phyloP scores from a whole-genome alignment of 1,140 invertebrate genomes.

The Meloidogyne chitwoodi region DNA sequence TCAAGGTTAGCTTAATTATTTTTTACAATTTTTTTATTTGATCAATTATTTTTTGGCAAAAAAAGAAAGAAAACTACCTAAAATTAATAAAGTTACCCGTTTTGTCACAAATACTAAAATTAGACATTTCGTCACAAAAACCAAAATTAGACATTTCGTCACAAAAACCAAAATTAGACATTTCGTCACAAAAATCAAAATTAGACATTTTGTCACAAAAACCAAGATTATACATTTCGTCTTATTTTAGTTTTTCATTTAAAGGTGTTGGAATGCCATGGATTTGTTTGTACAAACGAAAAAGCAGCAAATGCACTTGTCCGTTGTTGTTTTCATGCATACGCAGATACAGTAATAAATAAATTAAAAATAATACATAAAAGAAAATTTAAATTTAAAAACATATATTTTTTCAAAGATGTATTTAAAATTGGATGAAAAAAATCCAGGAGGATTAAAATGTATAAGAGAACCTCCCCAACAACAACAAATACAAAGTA shows the following conservation, averaged over 20 bases:
- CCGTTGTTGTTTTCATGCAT: constrained; percentile 57
- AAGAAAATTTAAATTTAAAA: not conserved
- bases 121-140: not conserved
- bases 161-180: not conserved
- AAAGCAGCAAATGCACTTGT: constrained; percentile 57
- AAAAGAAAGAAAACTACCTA: not conserved
- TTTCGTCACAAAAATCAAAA: not conserved
- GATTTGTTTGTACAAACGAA: constrained; percentile 80
- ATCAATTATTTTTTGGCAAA: not conserved
- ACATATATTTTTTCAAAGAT: constrained; percentile 10
- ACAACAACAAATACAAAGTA: constrained; percentile 13
- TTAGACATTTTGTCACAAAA: not conserved
- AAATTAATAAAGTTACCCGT: not conserved
- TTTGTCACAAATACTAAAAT: not conserved
- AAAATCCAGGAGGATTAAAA: constrained; percentile 39
- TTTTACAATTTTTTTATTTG: not conserved
- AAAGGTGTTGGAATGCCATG: constrained; percentile 86
- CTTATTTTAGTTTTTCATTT: not conserved
- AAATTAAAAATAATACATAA: too few relatives aligned
- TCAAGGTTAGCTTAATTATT: constrained; percentile 69
- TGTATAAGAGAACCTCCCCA: constrained; percentile 33
- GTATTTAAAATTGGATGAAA: constrained; percentile 55
- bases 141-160: not conserved
- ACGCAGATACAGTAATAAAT: constrained; percentile 52
- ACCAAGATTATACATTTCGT: not conserved